phyloP scores from a whole-genome alignment of 2,888 invertebrate genomes.

The Himalopsyche japonica region DNA sequence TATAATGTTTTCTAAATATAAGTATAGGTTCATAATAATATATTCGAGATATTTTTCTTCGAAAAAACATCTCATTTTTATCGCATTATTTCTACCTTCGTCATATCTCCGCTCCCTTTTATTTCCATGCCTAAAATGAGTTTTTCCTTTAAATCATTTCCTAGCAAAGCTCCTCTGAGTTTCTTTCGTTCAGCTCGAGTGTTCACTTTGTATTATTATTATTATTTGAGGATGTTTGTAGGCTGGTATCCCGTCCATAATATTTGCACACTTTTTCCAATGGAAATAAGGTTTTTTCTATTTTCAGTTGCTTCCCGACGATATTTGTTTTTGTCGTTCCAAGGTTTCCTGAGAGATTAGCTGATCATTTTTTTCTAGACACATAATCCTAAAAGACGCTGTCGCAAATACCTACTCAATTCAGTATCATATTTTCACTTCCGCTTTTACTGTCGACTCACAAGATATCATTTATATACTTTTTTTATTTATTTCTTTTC shows the following conservation, averaged over 20 bases:
- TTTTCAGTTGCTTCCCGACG: neutral
- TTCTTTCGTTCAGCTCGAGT: neutral
- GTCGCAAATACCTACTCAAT: neutral
- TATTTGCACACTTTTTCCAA: neutral
- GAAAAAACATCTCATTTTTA: neutral
- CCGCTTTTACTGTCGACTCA: neutral
- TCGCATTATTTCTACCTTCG: constrained; percentile 2
- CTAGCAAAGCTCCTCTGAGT: neutral
- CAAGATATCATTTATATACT: neutral
- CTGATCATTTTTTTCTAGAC: neutral
- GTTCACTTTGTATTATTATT: neutral
- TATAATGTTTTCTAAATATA: too few species aligned
- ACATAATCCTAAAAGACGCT: neutral
- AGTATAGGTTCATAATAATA: too few species aligned
- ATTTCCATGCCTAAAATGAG: neutral
- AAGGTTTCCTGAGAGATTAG: neutral
- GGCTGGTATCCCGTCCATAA: neutral
- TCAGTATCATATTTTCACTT: neutral
- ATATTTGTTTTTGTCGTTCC: neutral
- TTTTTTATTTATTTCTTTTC: neutral
- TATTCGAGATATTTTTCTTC: neutral
- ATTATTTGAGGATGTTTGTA: neutral
- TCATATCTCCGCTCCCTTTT: neutral
- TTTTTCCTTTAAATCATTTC: neutral
- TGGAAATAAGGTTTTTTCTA: neutral